A percentile compares a stretch with the other conserved stretches of the same genome.
Conservation (phyloP, 2,113 vertebrate species). For the Edolisoma coerulescens region DNA sequence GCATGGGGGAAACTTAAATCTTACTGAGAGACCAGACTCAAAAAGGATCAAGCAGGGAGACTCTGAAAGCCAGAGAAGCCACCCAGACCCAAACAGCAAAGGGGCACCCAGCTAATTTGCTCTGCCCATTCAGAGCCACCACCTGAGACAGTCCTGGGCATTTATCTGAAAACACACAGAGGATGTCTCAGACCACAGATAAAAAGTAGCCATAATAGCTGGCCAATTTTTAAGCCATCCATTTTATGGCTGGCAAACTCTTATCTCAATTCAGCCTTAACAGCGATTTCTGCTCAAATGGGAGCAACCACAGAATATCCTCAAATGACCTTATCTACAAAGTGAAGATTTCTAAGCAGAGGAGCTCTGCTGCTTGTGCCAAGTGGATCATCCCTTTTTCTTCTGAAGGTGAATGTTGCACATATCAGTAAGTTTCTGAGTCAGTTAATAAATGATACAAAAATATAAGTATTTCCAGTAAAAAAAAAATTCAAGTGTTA, state of each 20-base stretch:
- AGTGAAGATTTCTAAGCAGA: not conserved
- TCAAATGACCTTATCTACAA: constrained; percentile 7
- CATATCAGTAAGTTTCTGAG: not conserved
- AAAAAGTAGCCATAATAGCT: not conserved
- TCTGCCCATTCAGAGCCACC: not conserved
- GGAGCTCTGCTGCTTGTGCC: not conserved
- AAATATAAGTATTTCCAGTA: not conserved
- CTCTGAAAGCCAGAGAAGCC: not conserved
- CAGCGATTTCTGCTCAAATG: not conserved
- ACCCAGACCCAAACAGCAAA: not conserved
- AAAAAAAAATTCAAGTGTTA: not conserved
- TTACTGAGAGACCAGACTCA: not conserved
- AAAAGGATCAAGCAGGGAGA: not conserved
- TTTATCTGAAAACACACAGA: not conserved
- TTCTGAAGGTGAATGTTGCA: not conserved
- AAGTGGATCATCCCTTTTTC: not conserved
- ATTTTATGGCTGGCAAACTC: constrained; percentile 14
- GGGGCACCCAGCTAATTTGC: not conserved
- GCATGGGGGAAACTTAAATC: not conserved
- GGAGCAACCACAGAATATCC: not conserved
- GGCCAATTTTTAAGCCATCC: not conserved
- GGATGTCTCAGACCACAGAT: not conserved
- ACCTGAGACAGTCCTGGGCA: not conserved
- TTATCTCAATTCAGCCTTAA: not conserved
- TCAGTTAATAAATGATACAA: not conserved